phyloP scores from a whole-genome alignment of 1,140 invertebrate genomes.

The Maconellicoccus hirsutus region DNA sequence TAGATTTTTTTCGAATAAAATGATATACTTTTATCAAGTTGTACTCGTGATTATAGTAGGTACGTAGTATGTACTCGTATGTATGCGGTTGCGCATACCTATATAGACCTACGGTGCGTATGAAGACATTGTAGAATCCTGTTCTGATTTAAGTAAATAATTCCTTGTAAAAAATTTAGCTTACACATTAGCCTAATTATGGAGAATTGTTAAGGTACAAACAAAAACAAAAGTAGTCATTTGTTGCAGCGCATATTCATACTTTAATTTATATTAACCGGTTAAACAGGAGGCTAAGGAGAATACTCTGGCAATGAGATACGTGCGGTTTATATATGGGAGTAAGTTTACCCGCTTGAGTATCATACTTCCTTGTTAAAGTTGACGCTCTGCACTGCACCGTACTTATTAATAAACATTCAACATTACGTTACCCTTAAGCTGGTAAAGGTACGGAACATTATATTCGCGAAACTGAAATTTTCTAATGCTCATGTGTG shows the following conservation, averaged over 20 bases:
- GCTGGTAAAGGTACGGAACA: not conserved
- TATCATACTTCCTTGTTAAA: conserved; percentile 9
- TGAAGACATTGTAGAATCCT: not conserved
- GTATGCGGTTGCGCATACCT: too few species aligned
- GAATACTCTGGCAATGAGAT: not conserved
- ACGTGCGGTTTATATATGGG: not conserved
- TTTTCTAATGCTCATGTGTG: conserved; percentile 8
- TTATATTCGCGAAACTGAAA: not conserved
- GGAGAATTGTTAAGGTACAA: not conserved
- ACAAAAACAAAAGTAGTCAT: not conserved
- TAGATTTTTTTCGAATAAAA: too few species aligned
- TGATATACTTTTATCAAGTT: too few species aligned
- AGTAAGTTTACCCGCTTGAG: conserved; percentile 7
- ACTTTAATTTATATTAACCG: conserved; percentile 6
- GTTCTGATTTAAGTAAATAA: not conserved
- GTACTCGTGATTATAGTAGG: too few species aligned
- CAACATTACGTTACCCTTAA: conserved; percentile 4
- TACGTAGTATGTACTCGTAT: too few species aligned
- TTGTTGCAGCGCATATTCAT: conserved; percentile 4
- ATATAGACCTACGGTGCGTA: too few species aligned
- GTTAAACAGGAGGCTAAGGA: conserved; percentile 7
- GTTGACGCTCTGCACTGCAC: not conserved
- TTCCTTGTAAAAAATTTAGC: not conserved
- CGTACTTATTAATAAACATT: conserved; percentile 9
- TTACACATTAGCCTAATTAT: not conserved